A percentile compares a stretch with the other conserved stretches of the same genome.
phyloP scores from a whole-genome alignment of 2,113 vertebrate genomes.

The Sylvilagus bachmani region DNA sequence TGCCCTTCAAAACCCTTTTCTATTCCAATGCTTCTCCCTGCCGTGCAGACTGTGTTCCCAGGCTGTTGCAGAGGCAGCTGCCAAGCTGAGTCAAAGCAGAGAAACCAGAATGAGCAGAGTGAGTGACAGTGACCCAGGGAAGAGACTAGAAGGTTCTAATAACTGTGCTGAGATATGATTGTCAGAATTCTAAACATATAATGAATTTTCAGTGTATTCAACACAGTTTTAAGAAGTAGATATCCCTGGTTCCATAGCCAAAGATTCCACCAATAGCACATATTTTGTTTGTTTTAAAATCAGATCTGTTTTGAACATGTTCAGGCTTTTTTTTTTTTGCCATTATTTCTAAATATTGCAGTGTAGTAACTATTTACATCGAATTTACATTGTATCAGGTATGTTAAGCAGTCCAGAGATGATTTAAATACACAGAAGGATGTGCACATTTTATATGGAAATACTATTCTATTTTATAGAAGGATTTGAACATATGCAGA shows the following conservation, averaged over 20 bases:
- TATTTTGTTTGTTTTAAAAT: too few relatives aligned
- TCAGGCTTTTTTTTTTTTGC: too few relatives aligned
- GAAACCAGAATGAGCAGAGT: not conserved
- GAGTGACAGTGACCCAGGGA: not conserved
- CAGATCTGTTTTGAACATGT: too few relatives aligned
- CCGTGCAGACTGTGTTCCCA: conserved; percentile 47
- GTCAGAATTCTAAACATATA: not conserved
- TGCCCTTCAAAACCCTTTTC: not conserved
- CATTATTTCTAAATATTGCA: not conserved
- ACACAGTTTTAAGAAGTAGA: not conserved
- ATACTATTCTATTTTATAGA: not conserved
- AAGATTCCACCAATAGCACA: not conserved
- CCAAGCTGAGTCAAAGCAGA: conserved; percentile 31
- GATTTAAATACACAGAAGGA: not conserved
- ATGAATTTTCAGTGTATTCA: not conserved
- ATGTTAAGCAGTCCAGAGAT: not conserved
- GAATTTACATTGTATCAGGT: not conserved
- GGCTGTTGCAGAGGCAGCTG: not conserved
- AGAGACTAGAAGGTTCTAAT: not conserved
- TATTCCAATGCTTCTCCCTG: not conserved
- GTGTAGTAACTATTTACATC: not conserved
- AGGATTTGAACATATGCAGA: too few relatives aligned
- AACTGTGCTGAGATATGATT: not conserved
- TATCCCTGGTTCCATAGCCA: too few relatives aligned
- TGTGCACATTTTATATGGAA: not conserved